A percentile compares a stretch with the other conserved stretches of the same genome.
phyloP scores from a whole-genome alignment of 2,888 invertebrate species.

The Melanchra persicariae region DNA sequence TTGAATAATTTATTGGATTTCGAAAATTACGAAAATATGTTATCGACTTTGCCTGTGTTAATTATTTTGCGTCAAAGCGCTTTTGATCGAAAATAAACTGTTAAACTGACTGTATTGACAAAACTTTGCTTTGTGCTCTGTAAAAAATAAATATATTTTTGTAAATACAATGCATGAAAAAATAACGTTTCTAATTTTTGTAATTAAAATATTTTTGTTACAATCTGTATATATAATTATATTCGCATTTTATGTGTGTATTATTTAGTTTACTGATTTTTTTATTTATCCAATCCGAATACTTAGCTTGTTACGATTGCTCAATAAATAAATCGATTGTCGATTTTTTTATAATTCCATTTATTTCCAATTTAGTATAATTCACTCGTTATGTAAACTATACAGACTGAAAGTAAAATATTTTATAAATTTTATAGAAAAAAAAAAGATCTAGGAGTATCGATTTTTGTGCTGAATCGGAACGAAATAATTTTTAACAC shows the following conservation, averaged over 20 bases:
- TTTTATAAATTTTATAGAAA: constrained; percentile 71
- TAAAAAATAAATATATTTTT: constrained; percentile 55
- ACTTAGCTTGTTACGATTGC: constrained; percentile 57
- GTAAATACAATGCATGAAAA: constrained; percentile 65
- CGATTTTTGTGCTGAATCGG: constrained; percentile 35
- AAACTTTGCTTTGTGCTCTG: constrained; percentile 43
- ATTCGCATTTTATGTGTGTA: constrained; percentile 57
- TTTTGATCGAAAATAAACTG: constrained; percentile 12
- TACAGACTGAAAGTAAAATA: constrained; percentile 72
- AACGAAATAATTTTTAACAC: constrained; percentile 24
- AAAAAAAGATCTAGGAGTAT: constrained; percentile 45
- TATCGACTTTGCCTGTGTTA: constrained; percentile 16
- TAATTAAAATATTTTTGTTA: constrained; percentile 51
- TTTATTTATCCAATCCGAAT: constrained; percentile 49
- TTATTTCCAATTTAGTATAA: constrained; percentile 64
- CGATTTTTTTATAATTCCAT: constrained; percentile 65
- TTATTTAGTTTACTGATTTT: constrained; percentile 37
- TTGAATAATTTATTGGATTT: constrained; percentile 52
- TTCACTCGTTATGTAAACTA: constrained; percentile 57
- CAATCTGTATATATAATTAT: constrained; percentile 56
- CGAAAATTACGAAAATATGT: constrained; percentile 30
- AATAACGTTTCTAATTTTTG: constrained; percentile 43
- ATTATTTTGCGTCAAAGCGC: constrained; percentile 17
- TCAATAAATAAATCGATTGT: constrained; percentile 61
- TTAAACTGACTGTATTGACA: constrained; percentile 19